Evolutionary conservation across 1,140 invertebrate genomes (phyloP), one percentile per base, ranked within the genome.

Genomic region (Danaus plexippus): DNA sequence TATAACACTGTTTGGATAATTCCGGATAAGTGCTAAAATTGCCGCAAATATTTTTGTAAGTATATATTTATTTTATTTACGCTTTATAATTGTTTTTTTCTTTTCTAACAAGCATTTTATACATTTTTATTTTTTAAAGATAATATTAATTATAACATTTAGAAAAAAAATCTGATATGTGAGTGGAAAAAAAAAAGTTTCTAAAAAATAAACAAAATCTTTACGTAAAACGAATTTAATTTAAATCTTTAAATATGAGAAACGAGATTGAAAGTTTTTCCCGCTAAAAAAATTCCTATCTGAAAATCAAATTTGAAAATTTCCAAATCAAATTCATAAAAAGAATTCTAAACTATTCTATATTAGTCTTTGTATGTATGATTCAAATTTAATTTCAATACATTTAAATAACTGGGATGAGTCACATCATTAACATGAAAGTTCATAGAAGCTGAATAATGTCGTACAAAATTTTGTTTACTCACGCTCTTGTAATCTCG

Each of bases 1-100:
- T 84, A 75, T 86, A 78, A 77, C 69, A 83, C 80, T 68, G 77
- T 80, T 85, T 85, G 84, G 81, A 85, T 87, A 87, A 81, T 86
- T 85, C 76, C 81, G 67, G 67, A 77, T 68, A 78, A 81, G 79
- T 76, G 57, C 67, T 32, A 69, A 70, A 68, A 76, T 85, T 70
- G 71, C 84, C 77, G 84, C 84, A 87, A 87, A 85, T 85, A 87
- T 85, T 87, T 87, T 81, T 61, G 84, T 87, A 82, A 84, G 84
- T 85, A 85, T 84, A 58, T 57, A 63, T 63, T 51, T 18, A 22
- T 45, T 41, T 40, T 47, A 9, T 54, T 43, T 15, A 43, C 22
- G 22, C 22, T 32, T 32, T 7, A 32, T 0, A 32, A 18, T 43
- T 13, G 5, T 40, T 11, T 43, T 58, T 40, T 13, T 41, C 47